phyloP scores from a whole-genome alignment of 2,797 vertebrate genomes.

The Trachurus trachurus region DNA sequence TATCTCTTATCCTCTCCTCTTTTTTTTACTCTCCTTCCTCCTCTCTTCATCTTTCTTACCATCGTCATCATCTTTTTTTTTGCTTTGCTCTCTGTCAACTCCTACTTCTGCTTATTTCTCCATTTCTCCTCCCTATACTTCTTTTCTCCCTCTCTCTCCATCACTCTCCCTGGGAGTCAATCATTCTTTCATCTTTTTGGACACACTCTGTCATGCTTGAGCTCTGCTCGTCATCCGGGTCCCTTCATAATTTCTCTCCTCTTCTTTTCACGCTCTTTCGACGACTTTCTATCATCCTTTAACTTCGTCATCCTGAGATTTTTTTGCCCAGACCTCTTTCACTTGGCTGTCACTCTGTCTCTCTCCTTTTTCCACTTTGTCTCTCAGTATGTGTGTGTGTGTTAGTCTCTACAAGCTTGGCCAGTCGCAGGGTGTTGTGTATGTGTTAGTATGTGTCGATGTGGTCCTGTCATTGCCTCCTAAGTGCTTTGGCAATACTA shows the following conservation, averaged over 20 bases:
- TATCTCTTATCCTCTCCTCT: slow-evolving; percentile 34
- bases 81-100: slow-evolving; percentile 12
- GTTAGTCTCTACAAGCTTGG: slow-evolving; percentile 48
- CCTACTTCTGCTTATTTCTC: slow-evolving; percentile 28
- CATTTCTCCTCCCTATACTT: slow-evolving; percentile 31
- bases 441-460: slow-evolving; percentile 81
- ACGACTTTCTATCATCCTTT: slow-evolving; percentile 62
- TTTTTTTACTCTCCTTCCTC: slow-evolving; percentile 19
- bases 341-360: slow-evolving; percentile 45
- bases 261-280: slow-evolving; percentile 33
- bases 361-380: slow-evolving; percentile 9
- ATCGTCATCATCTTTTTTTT: neutral
- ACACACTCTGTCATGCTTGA: slow-evolving; percentile 56
- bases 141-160: slow-evolving; percentile 24
- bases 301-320: slow-evolving; percentile 53
- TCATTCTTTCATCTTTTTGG: slow-evolving; percentile 63
- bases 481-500: slow-evolving; percentile 88
- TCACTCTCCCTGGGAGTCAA: slow-evolving; percentile 52
- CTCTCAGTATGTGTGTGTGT: slow-evolving; percentile 15
- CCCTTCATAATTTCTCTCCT: slow-evolving; percentile 54
- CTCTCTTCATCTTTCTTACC: slow-evolving; percentile 16
- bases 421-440: slow-evolving; percentile 66
- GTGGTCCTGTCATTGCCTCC: slow-evolving; percentile 85
- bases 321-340: slow-evolving; percentile 49
- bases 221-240: slow-evolving; percentile 53